Conservation (phyloP, 2,113 vertebrate genomes). For the Cochlearius cochlearius region DNA sequence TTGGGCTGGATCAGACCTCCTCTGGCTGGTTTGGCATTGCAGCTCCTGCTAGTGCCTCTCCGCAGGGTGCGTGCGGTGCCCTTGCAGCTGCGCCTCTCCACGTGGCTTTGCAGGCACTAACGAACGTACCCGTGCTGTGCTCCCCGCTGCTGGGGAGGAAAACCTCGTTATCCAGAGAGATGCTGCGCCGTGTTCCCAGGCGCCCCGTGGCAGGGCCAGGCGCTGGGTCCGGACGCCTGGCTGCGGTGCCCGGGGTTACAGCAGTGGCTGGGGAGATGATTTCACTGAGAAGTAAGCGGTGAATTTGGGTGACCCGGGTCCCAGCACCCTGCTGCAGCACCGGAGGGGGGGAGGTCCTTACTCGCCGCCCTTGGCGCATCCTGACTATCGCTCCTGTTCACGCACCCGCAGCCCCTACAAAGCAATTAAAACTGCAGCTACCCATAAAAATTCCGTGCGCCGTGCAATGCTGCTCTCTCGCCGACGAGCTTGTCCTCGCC, state of each 20-base stretch:
- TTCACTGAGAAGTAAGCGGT: neutral
- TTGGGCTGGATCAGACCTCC: neutral
- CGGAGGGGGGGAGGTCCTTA: neutral
- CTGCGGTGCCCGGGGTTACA: neutral
- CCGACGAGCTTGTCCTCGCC: neutral
- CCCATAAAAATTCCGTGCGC: neutral
- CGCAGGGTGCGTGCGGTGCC: neutral
- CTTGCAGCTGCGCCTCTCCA: neutral
- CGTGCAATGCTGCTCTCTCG: neutral
- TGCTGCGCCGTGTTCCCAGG: neutral
- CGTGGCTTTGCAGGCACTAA: neutral
- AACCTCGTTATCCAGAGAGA: neutral
- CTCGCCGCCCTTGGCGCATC: rapidly evolving
- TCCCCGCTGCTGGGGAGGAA: neutral
- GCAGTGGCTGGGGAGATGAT: neutral
- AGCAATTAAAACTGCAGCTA: neutral
- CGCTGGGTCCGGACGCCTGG: neutral
- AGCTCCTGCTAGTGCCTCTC: neutral
- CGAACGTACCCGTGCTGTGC: neutral
- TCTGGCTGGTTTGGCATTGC: neutral
- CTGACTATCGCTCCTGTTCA: neutral
- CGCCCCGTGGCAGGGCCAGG: neutral
- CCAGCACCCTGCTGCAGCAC: neutral
- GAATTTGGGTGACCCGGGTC: neutral
- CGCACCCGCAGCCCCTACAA: neutral